Evolutionary conservation across 1,140 invertebrate species (phyloP).

Genomic region (Nautilus pompilius): DNA sequence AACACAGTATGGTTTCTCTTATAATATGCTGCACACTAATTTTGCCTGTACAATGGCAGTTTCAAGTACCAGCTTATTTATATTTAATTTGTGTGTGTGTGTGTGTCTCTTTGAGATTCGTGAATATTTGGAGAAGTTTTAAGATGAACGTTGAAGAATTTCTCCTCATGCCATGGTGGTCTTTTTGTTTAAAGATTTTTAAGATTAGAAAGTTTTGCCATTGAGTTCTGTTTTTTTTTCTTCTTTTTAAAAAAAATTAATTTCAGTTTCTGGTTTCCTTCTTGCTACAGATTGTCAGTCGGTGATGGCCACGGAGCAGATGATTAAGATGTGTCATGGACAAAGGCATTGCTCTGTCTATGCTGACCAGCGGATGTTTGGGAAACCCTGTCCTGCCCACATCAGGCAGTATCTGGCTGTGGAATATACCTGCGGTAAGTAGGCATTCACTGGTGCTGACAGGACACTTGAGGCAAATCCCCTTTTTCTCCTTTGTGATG

Average conservation of each 20-base stretch:
- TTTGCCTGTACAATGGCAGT: too few species aligned
- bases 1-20: too few species aligned
- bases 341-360: conserved; percentile 76
- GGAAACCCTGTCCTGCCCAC: conserved; percentile 76
- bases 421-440: conserved; percentile 91
- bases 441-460: too few species aligned
- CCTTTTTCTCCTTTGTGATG: too few species aligned
- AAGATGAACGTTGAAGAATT: too few species aligned
- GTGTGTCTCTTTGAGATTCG: too few species aligned
- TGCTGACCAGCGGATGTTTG: conserved; percentile 80
- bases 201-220: not conserved
- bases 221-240: not conserved
- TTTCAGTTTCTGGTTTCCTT: not conserved
- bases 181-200: not conserved
- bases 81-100: too few species aligned
- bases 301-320: conserved; percentile 80
- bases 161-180: not conserved
- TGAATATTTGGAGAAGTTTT: too few species aligned
- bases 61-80: too few species aligned
- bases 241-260: too few species aligned
- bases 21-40: too few species aligned
- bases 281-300: conserved; percentile 74
- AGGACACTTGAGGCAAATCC: too few species aligned
- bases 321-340: conserved; percentile 86
- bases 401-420: conserved; percentile 87